Evolutionary conservation across 1,140 invertebrate species (phyloP).

Genomic region (Drosophila arawakana): DNA sequence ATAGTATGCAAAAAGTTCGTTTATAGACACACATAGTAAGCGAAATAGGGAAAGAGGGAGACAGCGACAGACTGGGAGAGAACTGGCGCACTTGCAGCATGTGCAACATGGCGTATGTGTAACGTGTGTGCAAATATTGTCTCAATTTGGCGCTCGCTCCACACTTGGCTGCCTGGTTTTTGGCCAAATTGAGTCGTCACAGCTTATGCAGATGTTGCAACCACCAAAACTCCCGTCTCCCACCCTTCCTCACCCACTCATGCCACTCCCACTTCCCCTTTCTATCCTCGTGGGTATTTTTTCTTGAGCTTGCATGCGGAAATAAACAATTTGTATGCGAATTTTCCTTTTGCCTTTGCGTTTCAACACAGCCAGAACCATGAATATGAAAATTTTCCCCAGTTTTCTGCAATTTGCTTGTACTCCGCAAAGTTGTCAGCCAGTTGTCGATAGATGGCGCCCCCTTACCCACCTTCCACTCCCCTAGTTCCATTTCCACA

Average conservation of each 20-base stretch:
- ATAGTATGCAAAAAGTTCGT: slow-evolving; percentile 74
- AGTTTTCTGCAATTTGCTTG: slow-evolving; percentile 37
- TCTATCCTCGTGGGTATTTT: background rate
- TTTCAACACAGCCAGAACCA: slow-evolving; percentile 42
- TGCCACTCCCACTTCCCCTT: background rate
- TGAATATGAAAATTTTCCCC: slow-evolving; percentile 73
- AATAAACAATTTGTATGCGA: slow-evolving; percentile 83
- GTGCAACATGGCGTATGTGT: slow-evolving; percentile 72
- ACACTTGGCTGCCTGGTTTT: slow-evolving; percentile 57
- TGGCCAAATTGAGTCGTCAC: slow-evolving; percentile 53
- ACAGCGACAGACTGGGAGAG: background rate
- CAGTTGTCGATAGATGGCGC: slow-evolving; percentile 30
- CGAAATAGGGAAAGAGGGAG: background rate
- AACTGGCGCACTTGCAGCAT: slow-evolving; percentile 7
- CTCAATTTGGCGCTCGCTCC: slow-evolving; percentile 71
- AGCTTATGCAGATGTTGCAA: slow-evolving; percentile 65
- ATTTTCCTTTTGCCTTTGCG: slow-evolving; percentile 67
- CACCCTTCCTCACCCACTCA: background rate
- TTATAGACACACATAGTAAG: slow-evolving; percentile 53
- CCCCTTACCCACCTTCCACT: background rate
- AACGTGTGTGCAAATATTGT: slow-evolving; percentile 79
- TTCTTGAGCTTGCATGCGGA: slow-evolving; percentile 54
- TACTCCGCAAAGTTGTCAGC: slow-evolving; percentile 27
- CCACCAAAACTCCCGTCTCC: slow-evolving; percentile 1
- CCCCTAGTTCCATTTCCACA: background rate